Base-by-base conservation (phyloP, 2,888 invertebrate species). In the Blera fallax region DNA sequence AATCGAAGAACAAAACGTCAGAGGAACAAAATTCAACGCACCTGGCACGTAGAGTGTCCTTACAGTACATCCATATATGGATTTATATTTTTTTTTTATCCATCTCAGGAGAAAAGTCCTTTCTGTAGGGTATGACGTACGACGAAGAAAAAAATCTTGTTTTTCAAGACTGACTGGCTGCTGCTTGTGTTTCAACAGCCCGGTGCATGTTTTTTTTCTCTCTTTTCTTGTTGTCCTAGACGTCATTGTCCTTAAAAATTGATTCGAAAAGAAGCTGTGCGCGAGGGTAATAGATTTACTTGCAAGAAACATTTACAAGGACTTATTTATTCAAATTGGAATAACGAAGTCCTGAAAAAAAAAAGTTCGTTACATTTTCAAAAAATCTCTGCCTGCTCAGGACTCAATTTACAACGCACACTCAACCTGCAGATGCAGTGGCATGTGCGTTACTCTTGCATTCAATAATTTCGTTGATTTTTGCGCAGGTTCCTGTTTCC, bases 381-480 rank as follows among this genome's bases (percentile, higher is more conserved):
- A 80, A 18, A 48, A 48, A 24, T 50, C 32, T 6, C 5, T 50
- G 24, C 40, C 14, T 8, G 29, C 14, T 10, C n/a, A 73, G 64
- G 65, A 60, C 60, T 78, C 11, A 37, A 64, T 56, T 50, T 29
- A 14, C 18, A 18, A 50, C 24, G 34, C 56, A 48, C 34, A 45
- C 67, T 64, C 56, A 84, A 84, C 79, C 80, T 84, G 84, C 84
- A 84, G 84, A 84, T 84, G 80, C 73, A 84, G 54, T 50, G 84
- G 84, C 84, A 84, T 84, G 84, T 79, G 84, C 79, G 62, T 54
- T 79, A 73, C 73, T n/a, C n/a, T 62, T 52, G 58, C n/a, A 50
- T 64, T 54, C 67, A 11, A 62, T 27, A 14, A 52, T 70, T 76
- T 37, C 16, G 10, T 54, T 65, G 16, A 8, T 64, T 84, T 79